Evolutionary conservation across 2,113 vertebrate genomes (phyloP).

Genomic region (Anguilla rostrata): DNA sequence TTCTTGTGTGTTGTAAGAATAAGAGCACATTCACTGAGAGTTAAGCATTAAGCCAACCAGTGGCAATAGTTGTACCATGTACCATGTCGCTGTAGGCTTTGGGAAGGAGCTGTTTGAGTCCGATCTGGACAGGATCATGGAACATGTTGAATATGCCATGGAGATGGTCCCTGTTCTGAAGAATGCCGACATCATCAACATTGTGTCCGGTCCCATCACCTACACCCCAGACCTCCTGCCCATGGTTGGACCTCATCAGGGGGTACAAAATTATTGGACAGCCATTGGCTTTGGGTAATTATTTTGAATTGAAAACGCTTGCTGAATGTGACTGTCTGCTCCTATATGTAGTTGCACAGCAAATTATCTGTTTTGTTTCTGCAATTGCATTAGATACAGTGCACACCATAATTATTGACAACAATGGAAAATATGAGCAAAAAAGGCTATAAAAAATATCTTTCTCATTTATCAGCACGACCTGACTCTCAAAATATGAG

Average conservation of each 20-base stretch:
- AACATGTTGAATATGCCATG: slow-evolving; percentile 91
- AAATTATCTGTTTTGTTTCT: background rate
- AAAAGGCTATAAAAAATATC: background rate
- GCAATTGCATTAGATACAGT: background rate
- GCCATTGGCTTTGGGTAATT: slow-evolving; percentile 89
- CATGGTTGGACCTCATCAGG: slow-evolving; percentile 93
- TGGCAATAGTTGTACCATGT: background rate
- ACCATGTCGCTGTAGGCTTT: slow-evolving; percentile 77
- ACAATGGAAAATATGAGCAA: background rate
- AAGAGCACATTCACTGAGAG: background rate
- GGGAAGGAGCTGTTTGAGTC: slow-evolving; percentile 97
- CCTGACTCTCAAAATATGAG: no score
- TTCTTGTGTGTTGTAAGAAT: background rate
- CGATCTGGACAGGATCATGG: slow-evolving; percentile 93
- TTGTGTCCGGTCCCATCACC: slow-evolving; percentile 92
- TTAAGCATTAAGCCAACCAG: background rate
- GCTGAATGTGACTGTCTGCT: background rate
- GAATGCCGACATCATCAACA: slow-evolving; percentile 88
- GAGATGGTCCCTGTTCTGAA: slow-evolving; percentile 90
- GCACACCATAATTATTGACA: background rate
- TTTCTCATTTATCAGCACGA: no score
- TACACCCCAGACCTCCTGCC: slow-evolving; percentile 95
- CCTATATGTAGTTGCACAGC: background rate
- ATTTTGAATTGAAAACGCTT: background rate
- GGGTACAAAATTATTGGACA: slow-evolving; percentile 90